Evolutionary conservation across 2,113 vertebrate genomes (phyloP), one percentile per base, ranked within the genome.

Genomic region (Bujurquina vittata): DNA sequence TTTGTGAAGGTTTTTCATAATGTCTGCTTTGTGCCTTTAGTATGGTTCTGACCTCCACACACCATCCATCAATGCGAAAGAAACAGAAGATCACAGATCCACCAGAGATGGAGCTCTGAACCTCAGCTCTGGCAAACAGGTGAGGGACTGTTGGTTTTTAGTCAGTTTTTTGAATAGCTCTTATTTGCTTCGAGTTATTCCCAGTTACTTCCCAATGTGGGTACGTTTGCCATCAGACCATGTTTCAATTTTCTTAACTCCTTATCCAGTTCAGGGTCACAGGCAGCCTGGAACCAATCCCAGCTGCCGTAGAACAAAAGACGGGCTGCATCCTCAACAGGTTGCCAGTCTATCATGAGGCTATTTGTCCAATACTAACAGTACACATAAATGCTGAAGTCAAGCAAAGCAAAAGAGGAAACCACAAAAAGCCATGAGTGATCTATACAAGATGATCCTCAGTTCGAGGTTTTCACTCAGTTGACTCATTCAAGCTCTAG

Each of bases 1-100:
- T 72, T 52, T 18, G 12, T 57, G 3, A 3, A 10, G 15, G 35
- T 69, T 72, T 63, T 7, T 60, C 1, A 12, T 79, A 3, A 49
- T 82, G 6, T 65, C 26, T 81, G 22, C 26, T 29, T 2, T 89
- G 12, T 92, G 56, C 87, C 57, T 79, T 10, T 90, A 96, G 96
- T 89, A 87, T 23, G 94, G 91, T 2, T 93, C 92, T 23, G 92
- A 94, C 81, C 69, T 95, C 4, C 91, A 90, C 82, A 46, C 83
- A 15, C 85, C 78, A 79, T 81, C 49, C 18, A 40, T 52, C 5
- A 35, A 29, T n/a, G 57, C 86, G 7, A 89, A 87, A 31, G 77
- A 84, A 72, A 77, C 74, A 2, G 75, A 78, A 20, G 79, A 84
- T 84, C 63, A 73, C 2, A 90, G 78, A 61, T 18, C 55, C n/a